These are phyloP conservation scores for Actenoides lindsayi DNA, from an alignment of 2,113 vertebrate species.

Conservation along the genomic window DNA sequence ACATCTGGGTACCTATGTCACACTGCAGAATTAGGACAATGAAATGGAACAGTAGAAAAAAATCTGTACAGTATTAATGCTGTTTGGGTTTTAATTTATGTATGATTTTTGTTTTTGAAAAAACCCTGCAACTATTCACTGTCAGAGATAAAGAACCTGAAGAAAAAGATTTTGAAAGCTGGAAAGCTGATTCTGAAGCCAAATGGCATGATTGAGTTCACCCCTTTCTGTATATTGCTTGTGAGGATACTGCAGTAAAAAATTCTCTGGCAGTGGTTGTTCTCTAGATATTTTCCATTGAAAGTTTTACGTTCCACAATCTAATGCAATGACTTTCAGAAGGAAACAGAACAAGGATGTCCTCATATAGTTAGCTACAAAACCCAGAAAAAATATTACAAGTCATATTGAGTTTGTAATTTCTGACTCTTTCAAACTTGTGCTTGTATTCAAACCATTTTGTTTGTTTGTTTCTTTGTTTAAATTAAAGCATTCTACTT, in stretches of 20 bases:
- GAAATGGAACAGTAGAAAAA: not conserved
- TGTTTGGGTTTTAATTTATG: not conserved
- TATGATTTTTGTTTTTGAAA: not conserved
- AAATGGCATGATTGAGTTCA: not conserved
- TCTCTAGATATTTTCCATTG: not conserved
- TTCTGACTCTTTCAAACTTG: not conserved
- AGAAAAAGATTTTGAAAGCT: not conserved
- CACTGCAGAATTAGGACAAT: not conserved
- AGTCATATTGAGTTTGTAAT: not conserved
- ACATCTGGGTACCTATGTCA: not conserved
- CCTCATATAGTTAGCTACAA: not conserved
- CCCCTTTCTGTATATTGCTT: not conserved
- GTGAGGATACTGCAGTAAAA: not conserved
- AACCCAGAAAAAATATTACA: not conserved
- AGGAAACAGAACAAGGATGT: not conserved
- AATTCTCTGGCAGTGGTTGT: not conserved
- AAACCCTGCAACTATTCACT: not conserved
- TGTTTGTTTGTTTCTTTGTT: not conserved
- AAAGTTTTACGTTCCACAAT: not conserved
- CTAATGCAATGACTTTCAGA: not conserved
- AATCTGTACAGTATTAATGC: not conserved
- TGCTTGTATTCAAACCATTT: not conserved
- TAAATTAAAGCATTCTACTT: not conserved
- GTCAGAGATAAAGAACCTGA: not conserved
- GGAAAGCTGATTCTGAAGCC: not conserved